These are phyloP conservation scores for Allygus modestus DNA, from an alignment of 2,888 invertebrate genomes.

Conservation along the genomic window DNA sequence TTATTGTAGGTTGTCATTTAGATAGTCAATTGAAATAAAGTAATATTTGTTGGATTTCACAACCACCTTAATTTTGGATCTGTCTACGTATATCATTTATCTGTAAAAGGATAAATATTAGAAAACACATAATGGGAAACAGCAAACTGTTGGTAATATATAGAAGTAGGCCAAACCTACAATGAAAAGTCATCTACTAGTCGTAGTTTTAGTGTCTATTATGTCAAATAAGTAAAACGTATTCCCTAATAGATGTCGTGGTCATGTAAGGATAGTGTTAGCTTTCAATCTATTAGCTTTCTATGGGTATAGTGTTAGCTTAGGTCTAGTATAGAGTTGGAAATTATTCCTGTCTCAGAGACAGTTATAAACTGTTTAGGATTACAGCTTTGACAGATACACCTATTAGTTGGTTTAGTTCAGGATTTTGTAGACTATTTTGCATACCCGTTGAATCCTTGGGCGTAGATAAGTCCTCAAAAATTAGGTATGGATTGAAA, in stretches of 20 bases:
- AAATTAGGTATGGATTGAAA: no score
- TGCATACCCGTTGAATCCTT: neutral
- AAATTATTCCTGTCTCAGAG: neutral
- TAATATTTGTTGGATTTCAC: no score
- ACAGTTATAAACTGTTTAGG: neutral
- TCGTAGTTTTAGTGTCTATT: conserved; percentile 47
- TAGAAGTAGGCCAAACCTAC: conserved; percentile 16
- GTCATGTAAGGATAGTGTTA: conserved; percentile 22
- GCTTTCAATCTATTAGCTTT: conserved; percentile 12
- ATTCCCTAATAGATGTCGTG: conserved; percentile 49
- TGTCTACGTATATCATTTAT: conserved; percentile 45
- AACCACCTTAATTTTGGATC: no score
- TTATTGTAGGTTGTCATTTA: no score
- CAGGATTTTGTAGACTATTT: conserved; percentile 10
- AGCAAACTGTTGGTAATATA: neutral
- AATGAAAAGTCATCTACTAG: conserved; percentile 29
- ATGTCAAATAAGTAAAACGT: conserved; percentile 26
- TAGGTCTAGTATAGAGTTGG: conserved; percentile 32
- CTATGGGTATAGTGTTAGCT: conserved; percentile 37
- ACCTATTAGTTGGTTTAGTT: conserved; percentile 1
- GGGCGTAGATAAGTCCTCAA: neutral
- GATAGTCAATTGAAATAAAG: no score
- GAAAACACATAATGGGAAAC: neutral
- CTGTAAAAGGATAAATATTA: conserved; percentile 1
- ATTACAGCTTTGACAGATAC: neutral